Evolutionary conservation across 2,797 vertebrate genomes (phyloP).

Genomic region (Poecilia gillii): DNA sequence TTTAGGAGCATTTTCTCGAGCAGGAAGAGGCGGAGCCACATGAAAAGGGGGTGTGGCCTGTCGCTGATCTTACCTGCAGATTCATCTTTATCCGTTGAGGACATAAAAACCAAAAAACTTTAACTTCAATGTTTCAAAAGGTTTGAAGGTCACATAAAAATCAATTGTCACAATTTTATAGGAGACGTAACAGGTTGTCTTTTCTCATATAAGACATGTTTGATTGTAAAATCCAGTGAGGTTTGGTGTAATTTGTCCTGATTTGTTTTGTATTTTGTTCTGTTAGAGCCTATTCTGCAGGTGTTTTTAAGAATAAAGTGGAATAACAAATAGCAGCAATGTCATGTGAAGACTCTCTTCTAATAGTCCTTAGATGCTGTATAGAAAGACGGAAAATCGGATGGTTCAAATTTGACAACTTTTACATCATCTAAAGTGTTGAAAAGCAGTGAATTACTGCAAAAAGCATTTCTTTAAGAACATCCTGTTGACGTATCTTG

Average conservation of each 20-base stretch:
- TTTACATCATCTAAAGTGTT: background rate
- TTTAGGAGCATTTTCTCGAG: slow-evolving; percentile 55
- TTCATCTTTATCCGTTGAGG: slow-evolving; percentile 6
- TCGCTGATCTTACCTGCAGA: slow-evolving; percentile 7
- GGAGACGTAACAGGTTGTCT: background rate
- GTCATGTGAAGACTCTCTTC: background rate
- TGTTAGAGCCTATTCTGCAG: slow-evolving; percentile 15
- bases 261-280: slow-evolving; percentile 24
- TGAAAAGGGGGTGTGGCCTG: slow-evolving; percentile 57
- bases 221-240: slow-evolving; percentile 5
- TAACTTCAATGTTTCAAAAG: background rate
- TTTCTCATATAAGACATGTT: background rate
- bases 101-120: background rate
- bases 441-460: background rate
- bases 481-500: background rate
- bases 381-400: background rate
- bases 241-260: slow-evolving; percentile 28
- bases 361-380: background rate
- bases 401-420: background rate
- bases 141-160: slow-evolving; percentile 10
- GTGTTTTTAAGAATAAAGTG: slow-evolving; percentile 65
- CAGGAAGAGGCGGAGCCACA: slow-evolving; percentile 64
- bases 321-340: slow-evolving; percentile 15
- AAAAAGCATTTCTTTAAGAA: background rate
- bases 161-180: background rate